A percentile compares a stretch with the other conserved stretches of the same genome.
These are phyloP conservation scores for Corythucha ciliata DNA, from an alignment of 2,888 invertebrate genomes.

Conservation along the genomic window DNA sequence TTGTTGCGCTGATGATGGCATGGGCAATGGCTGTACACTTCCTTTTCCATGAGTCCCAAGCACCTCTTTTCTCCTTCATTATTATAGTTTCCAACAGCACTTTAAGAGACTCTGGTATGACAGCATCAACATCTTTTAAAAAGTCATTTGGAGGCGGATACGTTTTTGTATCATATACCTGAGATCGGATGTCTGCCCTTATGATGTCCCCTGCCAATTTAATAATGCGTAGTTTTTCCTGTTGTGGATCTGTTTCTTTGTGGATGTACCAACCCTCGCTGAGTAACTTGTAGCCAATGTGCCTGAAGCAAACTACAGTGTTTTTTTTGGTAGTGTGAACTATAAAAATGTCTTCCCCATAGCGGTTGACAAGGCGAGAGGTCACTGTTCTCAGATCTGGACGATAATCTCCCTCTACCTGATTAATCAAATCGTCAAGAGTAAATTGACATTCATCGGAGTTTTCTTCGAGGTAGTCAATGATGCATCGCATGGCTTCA, in stretches of 20 bases:
- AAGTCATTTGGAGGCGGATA: conserved; percentile 11
- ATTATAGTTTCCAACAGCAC: conserved; percentile 26
- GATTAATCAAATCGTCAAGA: conserved; percentile 19
- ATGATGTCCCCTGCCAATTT: conserved; percentile 13
- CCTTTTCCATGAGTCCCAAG: conserved; percentile 23
- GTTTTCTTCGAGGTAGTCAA: conserved; percentile 12
- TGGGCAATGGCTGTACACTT: conserved; percentile 11
- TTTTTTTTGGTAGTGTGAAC: conserved; percentile 9
- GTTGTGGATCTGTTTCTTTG: conserved; percentile 11
- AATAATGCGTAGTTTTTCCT: conserved; percentile 4
- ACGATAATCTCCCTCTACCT: conserved; percentile 24
- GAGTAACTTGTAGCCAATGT: conserved; percentile 17
- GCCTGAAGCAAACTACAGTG: conserved; percentile 20
- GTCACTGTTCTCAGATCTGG: conserved; percentile 13
- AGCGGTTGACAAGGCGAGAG: neutral
- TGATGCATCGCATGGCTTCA: conserved; percentile 17
- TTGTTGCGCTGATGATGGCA: conserved; percentile 17
- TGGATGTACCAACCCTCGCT: conserved; percentile 14
- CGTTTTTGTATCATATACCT: conserved; percentile 24
- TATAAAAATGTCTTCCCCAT: conserved; percentile 7
- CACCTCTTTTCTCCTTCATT: conserved; percentile 26
- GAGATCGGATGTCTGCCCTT: conserved; percentile 28
- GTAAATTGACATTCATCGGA: conserved; percentile 28
- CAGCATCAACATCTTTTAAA: conserved; percentile 13
- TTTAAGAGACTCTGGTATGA: conserved; percentile 23